Evolutionary conservation across 2,888 invertebrate species (phyloP), one percentile per base, ranked within the genome.

Genomic region (Lycia hirtaria): DNA sequence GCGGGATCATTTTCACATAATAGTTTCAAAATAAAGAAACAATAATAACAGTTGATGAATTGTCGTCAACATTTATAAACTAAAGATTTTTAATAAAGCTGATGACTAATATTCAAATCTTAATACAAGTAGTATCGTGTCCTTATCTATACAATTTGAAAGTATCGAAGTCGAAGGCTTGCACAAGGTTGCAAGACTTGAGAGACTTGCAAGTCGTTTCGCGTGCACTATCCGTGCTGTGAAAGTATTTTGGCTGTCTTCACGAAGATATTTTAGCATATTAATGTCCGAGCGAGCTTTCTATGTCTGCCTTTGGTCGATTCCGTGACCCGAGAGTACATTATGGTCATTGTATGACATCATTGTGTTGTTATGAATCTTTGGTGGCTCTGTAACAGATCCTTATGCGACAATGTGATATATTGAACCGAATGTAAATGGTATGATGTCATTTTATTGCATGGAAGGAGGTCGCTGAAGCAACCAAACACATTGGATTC

Each of bases 171-270:
- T 49, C 56, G 53, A 57, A 62, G 62, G 55, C 60, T 62, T 44
- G 62, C 56, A 60, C 68, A 62, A 66, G 63, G 64, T 75, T 81
- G 79, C 79, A 80, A 76, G 75, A 75, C 72, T 74, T 80, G 78
- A 77, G 80, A 76, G 76, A 75, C 73, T 76, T 73, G 74, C 77
- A 80, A 66, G 65, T 65, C 52, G 56, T 62, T 80, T 84, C 73
- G 84, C 84, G 87, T 88, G 87, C 86, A 80, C 73, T 86, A 85
- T 82, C 71, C 75, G 80, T 82, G 80, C 77, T 81, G 90, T 89
- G 91, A 91, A 92, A 91, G 91, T 91, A 87, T 88, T 88, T 88
- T 70, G 85, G 79, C 75, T 81, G 81, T 85, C 79, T 89, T 87
- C 79, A 80, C 81, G 72, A 81, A 85, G 78, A 87, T 85, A 84